Conservation (phyloP, 2,888 invertebrate genomes). For the Lepidocyrtinus sp. region DNA sequence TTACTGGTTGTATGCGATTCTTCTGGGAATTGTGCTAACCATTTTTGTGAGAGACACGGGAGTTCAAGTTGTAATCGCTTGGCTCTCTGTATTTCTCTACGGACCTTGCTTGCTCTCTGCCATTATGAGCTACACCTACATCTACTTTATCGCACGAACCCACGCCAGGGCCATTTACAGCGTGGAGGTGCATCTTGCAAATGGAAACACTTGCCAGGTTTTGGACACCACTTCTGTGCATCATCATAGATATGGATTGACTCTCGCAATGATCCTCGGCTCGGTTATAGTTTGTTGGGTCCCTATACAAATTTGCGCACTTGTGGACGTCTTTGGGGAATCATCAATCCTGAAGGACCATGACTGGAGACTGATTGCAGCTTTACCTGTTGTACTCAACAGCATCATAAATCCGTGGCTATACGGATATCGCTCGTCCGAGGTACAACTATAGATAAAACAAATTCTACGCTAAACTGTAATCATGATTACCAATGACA, state of each 20-base stretch:
- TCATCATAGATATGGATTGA: conserved; percentile 77
- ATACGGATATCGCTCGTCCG: conserved; percentile 78
- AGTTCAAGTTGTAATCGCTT: conserved; percentile 63
- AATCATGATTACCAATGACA: not conserved
- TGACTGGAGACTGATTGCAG: conserved; percentile 76
- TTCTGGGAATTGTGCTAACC: conserved; percentile 73
- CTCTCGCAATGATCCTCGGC: conserved; percentile 78
- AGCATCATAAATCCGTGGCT: conserved; percentile 79
- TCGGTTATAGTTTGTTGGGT: conserved; percentile 78
- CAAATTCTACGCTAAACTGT: too few relatives aligned
- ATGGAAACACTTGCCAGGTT: conserved; percentile 65
- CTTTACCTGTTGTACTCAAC: conserved; percentile 77
- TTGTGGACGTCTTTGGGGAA: conserved; percentile 69
- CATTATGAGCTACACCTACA: conserved; percentile 78
- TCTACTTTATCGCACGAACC: conserved; percentile 78
- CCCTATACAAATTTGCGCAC: conserved; percentile 76
- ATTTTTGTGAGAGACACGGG: conserved; percentile 58
- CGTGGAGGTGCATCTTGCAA: conserved; percentile 73
- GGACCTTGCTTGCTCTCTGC: conserved; percentile 77
- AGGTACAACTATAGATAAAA: conserved; percentile 72
- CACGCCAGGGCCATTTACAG: conserved; percentile 79
- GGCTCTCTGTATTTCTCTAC: conserved; percentile 74
- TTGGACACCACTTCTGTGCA: conserved; percentile 68
- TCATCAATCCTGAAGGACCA: conserved; percentile 73
- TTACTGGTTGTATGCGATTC: conserved; percentile 77